Evolutionary conservation across 1,140 invertebrate species (phyloP).

Genomic region (Drosophila carrolli): DNA sequence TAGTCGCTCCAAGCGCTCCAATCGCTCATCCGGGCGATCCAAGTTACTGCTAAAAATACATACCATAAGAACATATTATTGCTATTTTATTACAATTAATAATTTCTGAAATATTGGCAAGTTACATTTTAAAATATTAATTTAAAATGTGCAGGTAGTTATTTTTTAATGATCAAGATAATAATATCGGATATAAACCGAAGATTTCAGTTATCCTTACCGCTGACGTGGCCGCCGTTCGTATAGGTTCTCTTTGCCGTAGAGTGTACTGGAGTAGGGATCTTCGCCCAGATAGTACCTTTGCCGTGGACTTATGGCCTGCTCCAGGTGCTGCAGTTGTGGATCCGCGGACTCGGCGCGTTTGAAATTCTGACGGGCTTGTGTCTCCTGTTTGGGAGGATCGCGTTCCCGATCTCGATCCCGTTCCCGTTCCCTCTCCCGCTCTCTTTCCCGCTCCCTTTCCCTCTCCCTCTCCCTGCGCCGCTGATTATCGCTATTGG

Average conservation of each 20-base stretch:
- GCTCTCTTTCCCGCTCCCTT: background rate
- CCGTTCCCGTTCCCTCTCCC: conserved; percentile 5
- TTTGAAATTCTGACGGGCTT: conserved; percentile 35
- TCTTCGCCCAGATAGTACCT: conserved; percentile 93
- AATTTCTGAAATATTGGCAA: too few relatives aligned
- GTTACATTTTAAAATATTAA: too few relatives aligned
- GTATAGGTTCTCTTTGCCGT: conserved; percentile 92
- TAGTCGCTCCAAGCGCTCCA: conserved; percentile 8
- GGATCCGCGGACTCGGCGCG: conserved; percentile 64
- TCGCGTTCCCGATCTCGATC: conserved; percentile 10
- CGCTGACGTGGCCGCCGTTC: conserved; percentile 84
- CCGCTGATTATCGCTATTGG: conserved; percentile 43
- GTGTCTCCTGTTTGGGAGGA: conserved; percentile 35
- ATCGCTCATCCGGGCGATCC: conserved; percentile 24
- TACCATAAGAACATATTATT: background rate
- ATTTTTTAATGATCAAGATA: too few relatives aligned
- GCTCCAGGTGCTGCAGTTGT: conserved; percentile 47
- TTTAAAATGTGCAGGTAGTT: too few relatives aligned
- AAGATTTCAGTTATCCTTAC: background rate
- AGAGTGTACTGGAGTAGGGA: conserved; percentile 92
- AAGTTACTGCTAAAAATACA: background rate
- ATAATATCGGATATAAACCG: too few relatives aligned
- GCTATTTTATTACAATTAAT: too few relatives aligned
- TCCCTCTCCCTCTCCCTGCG: conserved; percentile 15
- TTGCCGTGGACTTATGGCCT: conserved; percentile 87